Conservation (phyloP, 2,888 invertebrate genomes). For the Crioceris asparagi region DNA sequence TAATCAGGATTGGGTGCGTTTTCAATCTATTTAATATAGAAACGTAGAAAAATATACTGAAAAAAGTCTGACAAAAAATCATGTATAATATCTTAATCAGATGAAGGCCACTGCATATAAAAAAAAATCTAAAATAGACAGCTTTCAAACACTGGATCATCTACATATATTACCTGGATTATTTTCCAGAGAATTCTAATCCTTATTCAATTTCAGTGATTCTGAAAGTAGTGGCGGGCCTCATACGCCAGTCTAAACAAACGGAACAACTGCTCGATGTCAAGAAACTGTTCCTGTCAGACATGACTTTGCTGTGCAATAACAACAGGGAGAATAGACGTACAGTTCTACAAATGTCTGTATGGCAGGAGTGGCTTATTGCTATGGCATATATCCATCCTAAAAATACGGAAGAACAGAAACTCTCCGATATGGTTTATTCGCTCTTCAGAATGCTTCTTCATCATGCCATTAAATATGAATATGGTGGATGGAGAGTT, state of each 20-base stretch:
- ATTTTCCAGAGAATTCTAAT: no score
- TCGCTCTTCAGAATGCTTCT: conserved; percentile 93
- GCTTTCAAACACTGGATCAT: no score
- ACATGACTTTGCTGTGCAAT: conserved; percentile 96
- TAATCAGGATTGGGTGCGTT: no score
- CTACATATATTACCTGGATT: no score
- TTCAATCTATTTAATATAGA: no score
- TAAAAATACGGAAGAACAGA: conserved; percentile 86
- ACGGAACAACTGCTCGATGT: conserved; percentile 84
- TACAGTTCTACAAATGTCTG: conserved; percentile 98
- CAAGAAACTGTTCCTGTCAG: conserved; percentile 92
- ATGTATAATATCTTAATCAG: no score
- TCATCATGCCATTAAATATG: conserved; percentile 97
- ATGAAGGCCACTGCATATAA: no score
- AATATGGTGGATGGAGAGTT: conserved; percentile 99
- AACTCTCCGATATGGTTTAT: conserved; percentile 97
- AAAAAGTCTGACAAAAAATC: no score
- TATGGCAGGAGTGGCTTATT: conserved; percentile 99
- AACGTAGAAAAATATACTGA: no score
- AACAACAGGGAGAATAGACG: conserved; percentile 94
- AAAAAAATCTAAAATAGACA: no score
- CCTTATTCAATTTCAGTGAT: conserved; percentile 79
- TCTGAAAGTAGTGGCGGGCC: conserved; percentile 94
- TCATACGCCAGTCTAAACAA: conserved; percentile 93
- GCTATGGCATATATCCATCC: conserved; percentile 98